These are phyloP conservation scores for Athalia cordata DNA, from an alignment of 2,888 invertebrate species.

Conservation along the genomic window DNA sequence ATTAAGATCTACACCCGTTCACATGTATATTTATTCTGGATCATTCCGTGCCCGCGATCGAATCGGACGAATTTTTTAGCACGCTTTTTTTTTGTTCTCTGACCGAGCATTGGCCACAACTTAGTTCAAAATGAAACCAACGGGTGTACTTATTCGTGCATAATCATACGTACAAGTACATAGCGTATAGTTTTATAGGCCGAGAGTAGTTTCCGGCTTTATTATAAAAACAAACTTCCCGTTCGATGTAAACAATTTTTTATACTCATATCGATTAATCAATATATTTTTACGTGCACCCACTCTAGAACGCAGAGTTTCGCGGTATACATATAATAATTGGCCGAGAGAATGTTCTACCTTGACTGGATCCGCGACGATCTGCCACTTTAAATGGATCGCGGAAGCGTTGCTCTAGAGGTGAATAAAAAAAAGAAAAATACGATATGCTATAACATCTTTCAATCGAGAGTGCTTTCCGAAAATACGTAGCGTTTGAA, in stretches of 20 bases:
- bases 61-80: too few relatives aligned
- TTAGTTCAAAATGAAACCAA: too few relatives aligned
- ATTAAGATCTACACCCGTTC: too few relatives aligned
- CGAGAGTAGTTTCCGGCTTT: not conserved
- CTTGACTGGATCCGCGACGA: slow-evolving; percentile 9
- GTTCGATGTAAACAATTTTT: slow-evolving; percentile 16
- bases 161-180: not conserved
- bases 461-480: too few relatives aligned
- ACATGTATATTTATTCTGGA: too few relatives aligned
- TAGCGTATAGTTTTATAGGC: not conserved
- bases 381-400: not conserved
- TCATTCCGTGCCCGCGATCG: too few relatives aligned
- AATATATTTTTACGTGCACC: not conserved
- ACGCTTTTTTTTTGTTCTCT: too few relatives aligned
- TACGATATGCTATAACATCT: not conserved
- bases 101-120: too few relatives aligned
- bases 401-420: slow-evolving; percentile 7
- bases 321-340: not conserved
- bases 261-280: not conserved
- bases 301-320: not conserved
- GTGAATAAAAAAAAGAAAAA: not conserved
- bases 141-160: not conserved
- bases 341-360: slow-evolving; percentile 21
- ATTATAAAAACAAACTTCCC: slow-evolving; percentile 7
- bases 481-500: too few relatives aligned